Base-by-base conservation (phyloP, 35 echinoderm and acorn worm genomes). In the Apostichopus parvimensis region DNA sequence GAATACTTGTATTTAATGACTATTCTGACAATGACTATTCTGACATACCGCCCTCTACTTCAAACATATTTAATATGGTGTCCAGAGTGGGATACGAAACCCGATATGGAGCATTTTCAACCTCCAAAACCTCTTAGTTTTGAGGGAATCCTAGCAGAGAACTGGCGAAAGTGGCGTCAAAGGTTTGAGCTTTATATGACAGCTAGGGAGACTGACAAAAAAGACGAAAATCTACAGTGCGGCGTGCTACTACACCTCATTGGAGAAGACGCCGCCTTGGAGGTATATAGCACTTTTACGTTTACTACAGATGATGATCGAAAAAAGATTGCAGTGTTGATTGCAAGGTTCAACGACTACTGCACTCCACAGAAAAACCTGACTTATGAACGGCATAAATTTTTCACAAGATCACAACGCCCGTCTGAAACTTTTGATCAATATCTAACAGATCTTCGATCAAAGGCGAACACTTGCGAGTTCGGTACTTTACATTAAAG, bases 271-370 rank as follows among this genome's bases (percentile, higher is more conserved):
- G 78, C 26, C 20, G 77, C n/a, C 77, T 7, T 80, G 45, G 94
- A 95, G 87, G 83, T 95, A 18, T 95, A 87, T 53, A 95, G 92
- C 18, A 92, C 88, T 8, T 94, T 94, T 53, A 76, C 45, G 12
- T 94, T 90, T 54, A 54, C 60, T 52, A 56, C 6, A 13, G 75
- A 88, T 5, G 62, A 72, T 14, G 73, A 53, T 9, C 66, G 59
- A 8, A 56, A 21, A 22, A 80, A 92, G 11, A 4, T 92, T 1
- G 14, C 80, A 8, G 54, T 59, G 17, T 15, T 92, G 13, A 11
- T 92, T 77, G 15, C 53, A 22, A 92, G 79, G 58, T 92, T 79
- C 82, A 8, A 45, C 6, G 15, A 59, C 8, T 25, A 92, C 57
- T 92, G 52, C 20, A 21, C 5, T 6, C 90, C 90, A 17, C 9